Conservation (phyloP, 2,888 invertebrate species). For the Protonemura montana region DNA sequence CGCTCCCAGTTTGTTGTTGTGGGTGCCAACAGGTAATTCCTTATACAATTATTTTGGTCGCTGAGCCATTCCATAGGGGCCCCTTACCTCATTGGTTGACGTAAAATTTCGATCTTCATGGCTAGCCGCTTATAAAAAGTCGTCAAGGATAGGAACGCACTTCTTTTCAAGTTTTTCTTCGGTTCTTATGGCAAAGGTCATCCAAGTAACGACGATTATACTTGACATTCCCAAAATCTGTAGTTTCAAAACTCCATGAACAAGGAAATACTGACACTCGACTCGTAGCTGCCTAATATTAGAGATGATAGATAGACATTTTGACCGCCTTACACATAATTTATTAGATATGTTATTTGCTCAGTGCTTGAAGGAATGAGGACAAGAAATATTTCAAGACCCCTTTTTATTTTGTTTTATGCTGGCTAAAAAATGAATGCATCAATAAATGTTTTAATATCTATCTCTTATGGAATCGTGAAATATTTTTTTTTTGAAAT, state of each 20-base stretch:
- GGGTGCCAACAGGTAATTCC: background rate
- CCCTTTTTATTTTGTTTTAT: no score
- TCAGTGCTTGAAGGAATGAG: no score
- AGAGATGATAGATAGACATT: no score
- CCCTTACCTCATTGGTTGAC: background rate
- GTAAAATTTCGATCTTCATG: background rate
- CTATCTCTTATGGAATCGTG: no score
- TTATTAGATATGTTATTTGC: no score
- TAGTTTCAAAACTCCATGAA: background rate
- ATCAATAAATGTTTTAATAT: no score
- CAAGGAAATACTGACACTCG: background rate
- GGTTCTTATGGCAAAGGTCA: background rate
- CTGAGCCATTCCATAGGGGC: background rate
- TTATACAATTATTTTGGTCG: background rate
- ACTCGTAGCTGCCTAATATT: no score
- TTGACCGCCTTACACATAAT: no score
- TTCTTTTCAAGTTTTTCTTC: background rate
- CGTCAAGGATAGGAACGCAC: background rate
- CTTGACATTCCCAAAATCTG: background rate
- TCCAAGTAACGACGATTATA: background rate
- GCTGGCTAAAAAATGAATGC: no score
- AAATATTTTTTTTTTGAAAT: background rate
- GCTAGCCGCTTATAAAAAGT: constrained; percentile 2
- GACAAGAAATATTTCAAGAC: no score
- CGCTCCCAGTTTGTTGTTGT: no score